phyloP scores from a whole-genome alignment of 2,888 invertebrate genomes.

The Achlya flavicornis region DNA sequence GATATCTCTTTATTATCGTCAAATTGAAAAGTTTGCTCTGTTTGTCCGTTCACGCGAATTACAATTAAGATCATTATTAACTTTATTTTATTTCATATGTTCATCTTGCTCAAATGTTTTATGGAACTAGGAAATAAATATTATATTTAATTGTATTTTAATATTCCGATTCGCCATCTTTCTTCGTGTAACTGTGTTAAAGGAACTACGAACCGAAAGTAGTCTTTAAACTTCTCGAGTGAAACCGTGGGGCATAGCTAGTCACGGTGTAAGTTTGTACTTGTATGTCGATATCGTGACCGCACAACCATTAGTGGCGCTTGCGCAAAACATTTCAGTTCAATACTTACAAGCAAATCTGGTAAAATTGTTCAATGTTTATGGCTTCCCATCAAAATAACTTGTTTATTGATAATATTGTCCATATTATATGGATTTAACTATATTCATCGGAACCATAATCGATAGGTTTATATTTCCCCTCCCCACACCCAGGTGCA shows the following conservation, averaged over 20 bases:
- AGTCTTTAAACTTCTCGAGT: not conserved
- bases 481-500: too few species aligned
- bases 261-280: constrained; percentile 34
- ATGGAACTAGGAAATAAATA: too few species aligned
- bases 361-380: constrained; percentile 45
- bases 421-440: not conserved
- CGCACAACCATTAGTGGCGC: constrained; percentile 46
- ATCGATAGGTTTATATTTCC: not conserved
- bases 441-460: not conserved
- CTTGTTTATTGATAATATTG: not conserved
- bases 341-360: constrained; percentile 46
- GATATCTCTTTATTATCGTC: constrained; percentile 25
- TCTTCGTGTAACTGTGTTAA: not conserved
- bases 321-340: constrained; percentile 57
- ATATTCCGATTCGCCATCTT: too few species aligned
- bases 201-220: not conserved
- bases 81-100: not conserved
- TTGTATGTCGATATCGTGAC: constrained; percentile 57
- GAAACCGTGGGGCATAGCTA: not conserved
- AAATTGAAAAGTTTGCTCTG: not conserved
- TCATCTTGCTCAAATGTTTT: too few species aligned
- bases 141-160: too few species aligned
- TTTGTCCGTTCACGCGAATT: not conserved
- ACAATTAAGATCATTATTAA: not conserved
- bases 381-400: constrained; percentile 14